Evolutionary conservation across 2,797 vertebrate genomes (phyloP).

Genomic region (Carduelis carduelis): DNA sequence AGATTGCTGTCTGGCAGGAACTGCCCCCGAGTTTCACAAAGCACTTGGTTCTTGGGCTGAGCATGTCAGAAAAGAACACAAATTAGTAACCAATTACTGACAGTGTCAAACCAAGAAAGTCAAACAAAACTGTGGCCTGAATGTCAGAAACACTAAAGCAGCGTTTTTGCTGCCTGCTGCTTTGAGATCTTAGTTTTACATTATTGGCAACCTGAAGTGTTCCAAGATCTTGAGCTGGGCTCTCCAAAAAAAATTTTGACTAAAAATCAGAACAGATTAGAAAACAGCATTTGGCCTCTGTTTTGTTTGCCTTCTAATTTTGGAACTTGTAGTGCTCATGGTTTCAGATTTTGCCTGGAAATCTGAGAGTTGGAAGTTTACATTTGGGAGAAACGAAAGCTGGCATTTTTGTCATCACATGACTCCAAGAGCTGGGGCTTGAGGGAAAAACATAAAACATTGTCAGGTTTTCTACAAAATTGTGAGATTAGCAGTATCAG

Average conservation of each 20-base stretch:
- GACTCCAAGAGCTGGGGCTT: conserved; percentile 51
- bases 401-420: conserved; percentile 61
- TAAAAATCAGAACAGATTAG: conserved; percentile 62
- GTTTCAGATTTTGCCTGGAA: conserved; percentile 64
- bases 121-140: not conserved
- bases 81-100: not conserved
- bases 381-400: conserved; percentile 57
- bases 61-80: not conserved
- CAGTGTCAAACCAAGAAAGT: not conserved
- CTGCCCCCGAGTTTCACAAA: not conserved
- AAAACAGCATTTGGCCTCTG: conserved; percentile 57
- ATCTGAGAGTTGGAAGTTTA: conserved; percentile 59
- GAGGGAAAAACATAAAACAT: conserved; percentile 39
- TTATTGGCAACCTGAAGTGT: conserved; percentile 30
- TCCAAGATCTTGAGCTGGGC: conserved; percentile 39
- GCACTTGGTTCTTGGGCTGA: not conserved
- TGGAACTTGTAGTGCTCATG: conserved; percentile 45
- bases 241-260: conserved; percentile 50
- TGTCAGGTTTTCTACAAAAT: conserved; percentile 48
- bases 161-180: not conserved
- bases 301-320: conserved; percentile 68
- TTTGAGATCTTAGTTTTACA: conserved; percentile 12
- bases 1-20: not conserved
- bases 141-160: not conserved
- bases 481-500: conserved; percentile 26